A percentile compares a stretch with the other conserved stretches of the same genome.
These are phyloP conservation scores for Eustalomyia histrio DNA, from an alignment of 2,888 invertebrate species.

Conservation along the genomic window DNA sequence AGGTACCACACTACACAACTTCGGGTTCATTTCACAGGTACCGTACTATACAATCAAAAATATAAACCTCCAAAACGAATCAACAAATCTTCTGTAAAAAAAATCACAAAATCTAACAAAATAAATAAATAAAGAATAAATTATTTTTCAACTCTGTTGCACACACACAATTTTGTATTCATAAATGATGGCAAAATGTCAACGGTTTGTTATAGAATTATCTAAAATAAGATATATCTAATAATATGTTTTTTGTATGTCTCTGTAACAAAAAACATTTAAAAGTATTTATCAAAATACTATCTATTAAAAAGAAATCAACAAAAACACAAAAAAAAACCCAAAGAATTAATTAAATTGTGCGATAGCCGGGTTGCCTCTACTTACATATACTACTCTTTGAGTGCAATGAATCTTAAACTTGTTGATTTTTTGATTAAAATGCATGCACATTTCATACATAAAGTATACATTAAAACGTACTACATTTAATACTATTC, in stretches of 20 bases:
- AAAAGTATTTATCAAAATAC: constrained; percentile 58
- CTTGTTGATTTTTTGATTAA: constrained; percentile 55
- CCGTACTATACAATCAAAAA: too few relatives aligned
- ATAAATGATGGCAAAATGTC: constrained; percentile 62
- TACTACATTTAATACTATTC: not conserved
- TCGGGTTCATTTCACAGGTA: too few relatives aligned
- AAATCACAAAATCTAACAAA: too few relatives aligned
- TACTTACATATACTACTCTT: not conserved
- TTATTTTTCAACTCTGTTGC: too few relatives aligned
- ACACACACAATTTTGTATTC: not conserved
- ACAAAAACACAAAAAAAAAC: not conserved
- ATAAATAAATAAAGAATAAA: too few relatives aligned
- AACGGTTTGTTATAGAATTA: constrained; percentile 58
- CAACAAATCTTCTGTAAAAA: too few relatives aligned
- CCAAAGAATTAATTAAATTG: constrained; percentile 49
- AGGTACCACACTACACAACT: too few relatives aligned
- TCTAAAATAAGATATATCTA: constrained; percentile 46
- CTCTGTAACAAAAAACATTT: constrained; percentile 41
- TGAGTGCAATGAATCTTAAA: constrained; percentile 2
- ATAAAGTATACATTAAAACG: not conserved
- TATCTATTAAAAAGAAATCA: constrained; percentile 19
- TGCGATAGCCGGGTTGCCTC: not conserved
- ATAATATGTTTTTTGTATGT: constrained; percentile 13
- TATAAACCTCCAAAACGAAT: too few relatives aligned
- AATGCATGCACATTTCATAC: constrained; percentile 48